Base-by-base conservation (phyloP, 2,888 invertebrate species). In the Boloria selene region DNA sequence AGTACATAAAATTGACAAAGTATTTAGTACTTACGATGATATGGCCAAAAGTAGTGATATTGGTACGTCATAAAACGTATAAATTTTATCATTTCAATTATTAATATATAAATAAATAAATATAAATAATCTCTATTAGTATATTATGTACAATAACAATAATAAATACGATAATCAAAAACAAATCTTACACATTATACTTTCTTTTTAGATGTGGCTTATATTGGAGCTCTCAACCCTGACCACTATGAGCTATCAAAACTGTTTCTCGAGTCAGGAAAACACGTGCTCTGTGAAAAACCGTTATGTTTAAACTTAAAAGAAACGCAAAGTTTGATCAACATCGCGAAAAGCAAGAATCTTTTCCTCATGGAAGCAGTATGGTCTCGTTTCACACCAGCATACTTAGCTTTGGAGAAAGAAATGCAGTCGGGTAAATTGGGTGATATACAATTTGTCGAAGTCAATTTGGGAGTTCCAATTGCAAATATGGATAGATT, bases 211-310 rank as follows among this genome's bases (percentile, higher is more conserved):
- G 98, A 98, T 84, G 93, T 98, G 13, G 96, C 96, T 0, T 98
- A 98, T 80, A 93, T 98, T 73, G 98, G 97, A 5, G 91, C 94
- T 0, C 85, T 98, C 22, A 95, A 97, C 83, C 93, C 95, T 0
- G 93, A 95, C 71, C 98, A 98, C 85, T 95, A 94, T 72, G 92
- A 94, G 50, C 86, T 96, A 3, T 90, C 94, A 0, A 95, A 95
- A 81, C 78, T 96, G 65, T 96, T 96, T 94, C 86, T 98, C 26
- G 94, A 95, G 69, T 91, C 95, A 76, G 96, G 97, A 0, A 98
- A 98, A 83, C 95, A 97, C 77, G 95, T 98, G 1, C 88, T 98
- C 2, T 97, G 98, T 81, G 98, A 98, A 85, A 98, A 98, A 84
- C 97, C 98, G 0, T 86, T 98, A 68, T 96, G 96, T 59, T 87